phyloP scores from a whole-genome alignment of 2,888 invertebrate genomes.

The Conops quadrifasciatus region DNA sequence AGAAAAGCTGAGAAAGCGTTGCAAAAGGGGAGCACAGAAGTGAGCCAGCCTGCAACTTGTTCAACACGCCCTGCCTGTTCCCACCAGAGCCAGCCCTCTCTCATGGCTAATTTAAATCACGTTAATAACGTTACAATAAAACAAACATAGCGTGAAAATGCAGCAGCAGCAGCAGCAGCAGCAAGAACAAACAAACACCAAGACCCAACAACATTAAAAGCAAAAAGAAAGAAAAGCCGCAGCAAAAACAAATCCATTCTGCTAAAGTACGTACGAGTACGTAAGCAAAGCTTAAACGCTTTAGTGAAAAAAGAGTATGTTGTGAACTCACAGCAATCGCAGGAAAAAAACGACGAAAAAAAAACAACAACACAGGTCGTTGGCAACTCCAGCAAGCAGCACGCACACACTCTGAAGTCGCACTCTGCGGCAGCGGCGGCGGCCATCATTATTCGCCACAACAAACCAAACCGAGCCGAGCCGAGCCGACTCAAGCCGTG shows the following conservation, averaged over 20 bases:
- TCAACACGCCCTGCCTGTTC: slow-evolving; percentile 1
- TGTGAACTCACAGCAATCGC: neutral
- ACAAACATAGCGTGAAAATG: slow-evolving; percentile 1
- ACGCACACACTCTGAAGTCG: neutral
- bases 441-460: neutral
- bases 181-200: too few species aligned
- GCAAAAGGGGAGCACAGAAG: neutral
- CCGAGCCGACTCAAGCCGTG: neutral
- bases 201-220: too few species aligned
- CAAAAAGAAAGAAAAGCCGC: too few species aligned
- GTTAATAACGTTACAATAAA: slow-evolving; percentile 3
- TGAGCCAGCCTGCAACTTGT: neutral
- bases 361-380: neutral
- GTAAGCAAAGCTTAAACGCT: too few species aligned
- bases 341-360: neutral
- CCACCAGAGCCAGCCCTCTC: neutral
- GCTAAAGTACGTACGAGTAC: neutral
- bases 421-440: neutral
- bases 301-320: too few species aligned
- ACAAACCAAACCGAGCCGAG: neutral
- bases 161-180: neutral
- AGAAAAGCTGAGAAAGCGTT: neutral
- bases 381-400: neutral
- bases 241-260: neutral
- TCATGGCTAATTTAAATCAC: slow-evolving; percentile 4